These are phyloP conservation scores for Serrognathus titanus DNA, from an alignment of 2,888 invertebrate species.

Conservation along the genomic window DNA sequence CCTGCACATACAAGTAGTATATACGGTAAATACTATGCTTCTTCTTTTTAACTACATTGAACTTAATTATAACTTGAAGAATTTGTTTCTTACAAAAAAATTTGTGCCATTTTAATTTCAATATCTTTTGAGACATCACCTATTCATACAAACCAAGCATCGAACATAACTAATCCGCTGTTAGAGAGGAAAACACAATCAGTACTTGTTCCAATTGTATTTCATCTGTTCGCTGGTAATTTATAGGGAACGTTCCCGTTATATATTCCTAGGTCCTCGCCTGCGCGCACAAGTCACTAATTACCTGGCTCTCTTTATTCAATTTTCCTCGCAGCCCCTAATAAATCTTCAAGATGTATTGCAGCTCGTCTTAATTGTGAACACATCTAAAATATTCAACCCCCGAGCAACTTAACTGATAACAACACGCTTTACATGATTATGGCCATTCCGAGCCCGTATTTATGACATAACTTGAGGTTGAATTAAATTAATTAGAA, in stretches of 20 bases:
- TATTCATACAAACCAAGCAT: too few relatives aligned
- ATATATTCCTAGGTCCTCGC: conserved; percentile 37
- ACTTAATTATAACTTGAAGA: too few relatives aligned
- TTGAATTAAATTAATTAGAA: conserved; percentile 18
- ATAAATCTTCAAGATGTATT: conserved; percentile 27
- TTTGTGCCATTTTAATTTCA: too few relatives aligned
- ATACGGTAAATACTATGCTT: too few relatives aligned
- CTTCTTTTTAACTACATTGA: too few relatives aligned
- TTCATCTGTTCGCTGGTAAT: conserved; percentile 37
- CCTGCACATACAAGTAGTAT: too few relatives aligned
- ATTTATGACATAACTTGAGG: conserved; percentile 1
- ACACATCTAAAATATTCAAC: conserved; percentile 19
- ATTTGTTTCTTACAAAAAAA: too few relatives aligned
- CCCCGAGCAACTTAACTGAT: not conserved
- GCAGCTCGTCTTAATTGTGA: conserved; percentile 24
- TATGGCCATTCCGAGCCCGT: not conserved
- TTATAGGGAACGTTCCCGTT: conserved; percentile 43
- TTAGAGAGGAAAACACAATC: conserved; percentile 7
- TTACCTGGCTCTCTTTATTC: conserved; percentile 40
- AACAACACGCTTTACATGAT: conserved; percentile 2
- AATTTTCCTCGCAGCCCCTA: conserved; percentile 33
- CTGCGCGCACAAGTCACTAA: conserved; percentile 37
- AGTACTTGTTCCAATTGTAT: conserved; percentile 39
- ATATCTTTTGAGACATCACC: too few relatives aligned
- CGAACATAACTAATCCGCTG: too few relatives aligned